phyloP scores from a whole-genome alignment of 2,113 vertebrate species.

The Lonchura striata region DNA sequence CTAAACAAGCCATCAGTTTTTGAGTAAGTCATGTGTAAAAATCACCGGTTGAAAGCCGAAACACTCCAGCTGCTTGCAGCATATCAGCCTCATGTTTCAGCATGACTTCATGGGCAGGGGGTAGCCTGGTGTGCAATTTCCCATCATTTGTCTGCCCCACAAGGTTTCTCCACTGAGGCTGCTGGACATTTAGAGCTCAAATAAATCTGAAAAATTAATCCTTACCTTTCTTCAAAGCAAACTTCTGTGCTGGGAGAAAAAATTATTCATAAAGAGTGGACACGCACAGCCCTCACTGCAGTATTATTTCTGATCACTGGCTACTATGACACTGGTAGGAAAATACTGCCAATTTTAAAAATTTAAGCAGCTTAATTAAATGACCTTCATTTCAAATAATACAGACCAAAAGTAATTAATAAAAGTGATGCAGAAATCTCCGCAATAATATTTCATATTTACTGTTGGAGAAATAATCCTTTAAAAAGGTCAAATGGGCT shows the following conservation, averaged over 20 bases:
- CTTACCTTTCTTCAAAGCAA: neutral
- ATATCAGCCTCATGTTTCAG: conserved; percentile 1
- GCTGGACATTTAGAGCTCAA: neutral
- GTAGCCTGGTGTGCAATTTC: neutral
- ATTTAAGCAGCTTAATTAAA: conserved; percentile 2
- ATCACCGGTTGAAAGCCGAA: neutral
- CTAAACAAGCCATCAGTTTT: conserved; percentile 18
- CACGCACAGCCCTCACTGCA: neutral
- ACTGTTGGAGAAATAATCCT: conserved; percentile 38
- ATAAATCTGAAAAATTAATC: neutral
- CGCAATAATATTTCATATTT: conserved; percentile 38
- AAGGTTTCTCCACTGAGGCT: neutral
- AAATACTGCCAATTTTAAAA: conserved; percentile 17
- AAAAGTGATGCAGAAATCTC: neutral
- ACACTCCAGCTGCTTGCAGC: neutral
- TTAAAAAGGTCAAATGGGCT: conserved; percentile 46
- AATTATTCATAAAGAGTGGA: neutral
- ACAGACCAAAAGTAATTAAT: conserved; percentile 29
- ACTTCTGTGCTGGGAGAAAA: neutral
- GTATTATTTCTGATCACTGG: neutral
- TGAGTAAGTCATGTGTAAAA: neutral
- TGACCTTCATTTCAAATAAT: neutral
- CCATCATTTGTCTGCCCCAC: neutral
- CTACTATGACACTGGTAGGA: neutral
- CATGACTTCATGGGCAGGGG: neutral